Base-by-base conservation (phyloP, 2,113 vertebrate genomes). In the Colaptes auratus region DNA sequence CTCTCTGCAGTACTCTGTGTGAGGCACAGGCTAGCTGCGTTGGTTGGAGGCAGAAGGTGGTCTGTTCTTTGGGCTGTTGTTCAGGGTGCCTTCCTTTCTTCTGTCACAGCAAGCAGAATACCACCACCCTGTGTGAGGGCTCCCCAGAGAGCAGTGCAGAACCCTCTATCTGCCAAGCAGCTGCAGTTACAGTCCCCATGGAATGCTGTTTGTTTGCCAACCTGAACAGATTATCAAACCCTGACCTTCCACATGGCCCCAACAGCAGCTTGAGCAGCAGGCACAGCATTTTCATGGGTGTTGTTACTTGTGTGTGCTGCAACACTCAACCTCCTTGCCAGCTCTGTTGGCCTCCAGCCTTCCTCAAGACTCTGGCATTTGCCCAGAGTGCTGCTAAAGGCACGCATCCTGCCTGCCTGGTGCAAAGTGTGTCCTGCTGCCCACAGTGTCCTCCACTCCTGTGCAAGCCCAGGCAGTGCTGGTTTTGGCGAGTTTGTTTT, bases 1-100 rank as follows among this genome's bases (percentile, higher is more conserved):
- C 20, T 16, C 35, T 44, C 39, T 56, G 46, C 0, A 0, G 44
- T 35, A 18, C 1, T 30, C 64, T 1, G 15, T 9, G 30, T 4
- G 31, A 70, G 21, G 55, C 0, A 9, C 5, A 2, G 36, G 15
- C 10, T 39, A 39, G 63, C 55, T 44, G 35, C 50, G 72, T 1
- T 5, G 76, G n/a, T 2, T 7, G 8, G n/a, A 50, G 48, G 31
- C 70, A 17, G 59, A 48, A 53, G 0, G 0, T 13, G 9, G 8
- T 24, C 4, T 2, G 16, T 6, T 52, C 28, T 27, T 31, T 10
- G 35, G 36, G 70, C 6, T 44, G 42, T 44, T 44, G 42, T 15
- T 44, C 12, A 15, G 12, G 50, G 14, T 42, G 64, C 67, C 76
- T 27, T 8, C 28, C 23, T 15, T 19, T 27, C n/a, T 21, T 15